Conservation (phyloP, 2,888 invertebrate species). For the Cordylochernes scorpioides region DNA sequence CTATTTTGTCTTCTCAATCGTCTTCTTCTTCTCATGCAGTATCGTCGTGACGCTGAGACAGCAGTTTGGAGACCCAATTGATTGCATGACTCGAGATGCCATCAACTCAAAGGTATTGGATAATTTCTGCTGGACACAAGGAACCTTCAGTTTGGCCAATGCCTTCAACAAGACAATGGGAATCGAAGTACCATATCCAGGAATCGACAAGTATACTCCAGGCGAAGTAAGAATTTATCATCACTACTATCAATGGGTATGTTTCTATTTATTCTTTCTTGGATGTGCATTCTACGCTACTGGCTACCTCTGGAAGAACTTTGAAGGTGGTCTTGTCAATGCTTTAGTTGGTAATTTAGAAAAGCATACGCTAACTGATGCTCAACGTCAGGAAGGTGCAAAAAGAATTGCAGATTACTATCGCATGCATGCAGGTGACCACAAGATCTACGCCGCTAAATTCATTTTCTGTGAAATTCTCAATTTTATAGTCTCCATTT, state of each 20-base stretch:
- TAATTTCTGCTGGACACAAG: slow-evolving; percentile 86
- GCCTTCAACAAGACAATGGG: slow-evolving; percentile 54
- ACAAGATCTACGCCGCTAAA: slow-evolving; percentile 37
- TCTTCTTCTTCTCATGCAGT: too few relatives aligned
- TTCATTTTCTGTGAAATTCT: slow-evolving; percentile 14
- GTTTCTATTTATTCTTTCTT: slow-evolving; percentile 20
- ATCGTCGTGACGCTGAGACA: slow-evolving; percentile 12
- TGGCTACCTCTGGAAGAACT: slow-evolving; percentile 19
- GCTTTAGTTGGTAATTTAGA: too few relatives aligned
- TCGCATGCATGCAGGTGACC: too few relatives aligned
- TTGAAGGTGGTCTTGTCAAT: slow-evolving; percentile 18
- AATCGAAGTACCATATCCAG: slow-evolving; percentile 52
- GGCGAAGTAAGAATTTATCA: slow-evolving; percentile 18
- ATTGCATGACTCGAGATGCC: slow-evolving; percentile 26
- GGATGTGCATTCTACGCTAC: slow-evolving; percentile 19
- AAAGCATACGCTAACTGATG: too few relatives aligned
- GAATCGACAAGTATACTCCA: slow-evolving; percentile 32
- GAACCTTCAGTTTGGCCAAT: slow-evolving; percentile 61
- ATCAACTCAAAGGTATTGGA: slow-evolving; percentile 29
- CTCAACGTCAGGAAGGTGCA: slow-evolving; percentile 5
- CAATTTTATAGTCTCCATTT: slow-evolving; percentile 15
- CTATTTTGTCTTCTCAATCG: too few relatives aligned
- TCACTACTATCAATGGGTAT: slow-evolving; percentile 22
- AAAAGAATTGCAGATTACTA: too few relatives aligned
- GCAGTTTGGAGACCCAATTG: slow-evolving; percentile 15